These are phyloP conservation scores for Ophioderma brevispina DNA, from an alignment of 35 echinoderm and acorn worm species.

Conservation along the genomic window DNA sequence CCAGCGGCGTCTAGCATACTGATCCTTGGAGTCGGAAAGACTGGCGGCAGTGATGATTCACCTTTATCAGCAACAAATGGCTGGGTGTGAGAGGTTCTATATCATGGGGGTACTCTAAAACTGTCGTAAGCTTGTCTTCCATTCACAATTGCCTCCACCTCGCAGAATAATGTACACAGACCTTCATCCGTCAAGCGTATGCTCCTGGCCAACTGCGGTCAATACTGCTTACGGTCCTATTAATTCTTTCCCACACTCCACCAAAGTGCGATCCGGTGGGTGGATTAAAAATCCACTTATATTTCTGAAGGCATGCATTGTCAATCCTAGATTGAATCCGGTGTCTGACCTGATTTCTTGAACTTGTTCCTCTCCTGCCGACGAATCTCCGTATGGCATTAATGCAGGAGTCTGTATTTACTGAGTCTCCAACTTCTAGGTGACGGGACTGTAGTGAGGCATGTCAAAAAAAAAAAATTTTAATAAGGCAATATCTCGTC, in stretches of 20 bases:
- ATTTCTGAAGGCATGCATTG: constrained; percentile 8
- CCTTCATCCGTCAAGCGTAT: constrained; percentile 22
- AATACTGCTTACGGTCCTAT: constrained; percentile 33
- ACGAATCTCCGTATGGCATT: constrained; percentile 53
- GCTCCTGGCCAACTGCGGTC: neutral
- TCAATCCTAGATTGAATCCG: constrained; percentile 22
- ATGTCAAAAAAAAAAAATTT: no score
- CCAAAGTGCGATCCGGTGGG: constrained; percentile 43
- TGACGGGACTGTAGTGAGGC: constrained; percentile 48
- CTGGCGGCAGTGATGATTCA: constrained; percentile 3
- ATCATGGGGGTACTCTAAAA: constrained; percentile 64
- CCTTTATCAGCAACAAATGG: constrained; percentile 37
- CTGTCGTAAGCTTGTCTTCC: constrained; percentile 5
- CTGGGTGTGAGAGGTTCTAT: constrained; percentile 60
- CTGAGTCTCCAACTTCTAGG: constrained; percentile 41
- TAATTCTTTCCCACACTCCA: constrained; percentile 49
- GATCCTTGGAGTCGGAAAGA: constrained; percentile 40
- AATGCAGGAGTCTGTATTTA: constrained; percentile 64
- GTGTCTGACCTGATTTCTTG: constrained; percentile 57
- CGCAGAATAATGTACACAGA: constrained; percentile 36
- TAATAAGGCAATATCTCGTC: constrained; percentile 74
- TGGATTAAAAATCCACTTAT: constrained; percentile 46
- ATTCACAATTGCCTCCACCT: constrained; percentile 41
- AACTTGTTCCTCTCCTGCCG: constrained; percentile 33
- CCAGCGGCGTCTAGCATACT: constrained; percentile 53